These are phyloP conservation scores for Tubulanus polymorphus DNA, from an alignment of 2,888 invertebrate species.

Conservation along the genomic window DNA sequence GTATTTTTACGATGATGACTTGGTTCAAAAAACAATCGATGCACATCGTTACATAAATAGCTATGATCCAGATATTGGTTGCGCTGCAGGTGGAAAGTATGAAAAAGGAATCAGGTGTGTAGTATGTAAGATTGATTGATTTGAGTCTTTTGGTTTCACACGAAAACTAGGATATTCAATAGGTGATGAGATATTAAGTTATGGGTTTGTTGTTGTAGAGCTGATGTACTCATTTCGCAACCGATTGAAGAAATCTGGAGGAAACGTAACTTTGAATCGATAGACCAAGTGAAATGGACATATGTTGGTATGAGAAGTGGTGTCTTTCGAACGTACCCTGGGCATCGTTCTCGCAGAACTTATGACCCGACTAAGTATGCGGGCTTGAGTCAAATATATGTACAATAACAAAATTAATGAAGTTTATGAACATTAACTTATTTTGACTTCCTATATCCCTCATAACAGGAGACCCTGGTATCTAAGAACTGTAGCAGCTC, in stretches of 20 bases:
- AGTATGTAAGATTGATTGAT: too few relatives aligned
- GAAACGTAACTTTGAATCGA: conserved; percentile 46
- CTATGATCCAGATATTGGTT: conserved; percentile 38
- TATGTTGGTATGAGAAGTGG: conserved; percentile 55
- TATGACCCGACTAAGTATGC: conserved; percentile 53
- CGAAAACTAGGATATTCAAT: too few relatives aligned
- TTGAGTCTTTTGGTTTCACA: too few relatives aligned
- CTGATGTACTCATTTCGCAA: conserved; percentile 53
- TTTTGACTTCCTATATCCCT: background rate
- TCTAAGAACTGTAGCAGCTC: conserved; percentile 47
- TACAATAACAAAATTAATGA: too few relatives aligned
- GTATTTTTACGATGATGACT: conserved; percentile 53
- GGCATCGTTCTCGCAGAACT: conserved; percentile 49
- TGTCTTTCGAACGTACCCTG: conserved; percentile 54
- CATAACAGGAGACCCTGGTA: conserved; percentile 50
- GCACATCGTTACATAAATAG: conserved; percentile 53
- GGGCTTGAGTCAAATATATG: too few relatives aligned
- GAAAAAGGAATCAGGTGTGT: conserved; percentile 50
- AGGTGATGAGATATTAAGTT: too few relatives aligned
- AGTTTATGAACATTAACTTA: background rate
- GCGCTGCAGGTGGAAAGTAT: conserved; percentile 40
- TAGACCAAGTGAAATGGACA: conserved; percentile 54
- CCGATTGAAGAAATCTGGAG: conserved; percentile 53
- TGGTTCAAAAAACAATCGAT: conserved; percentile 50
- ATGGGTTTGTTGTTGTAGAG: conserved; percentile 34